Conservation (phyloP, 37 sponge, comb jelly and placozoan species). For the Chondrilla cf. caribensis region DNA sequence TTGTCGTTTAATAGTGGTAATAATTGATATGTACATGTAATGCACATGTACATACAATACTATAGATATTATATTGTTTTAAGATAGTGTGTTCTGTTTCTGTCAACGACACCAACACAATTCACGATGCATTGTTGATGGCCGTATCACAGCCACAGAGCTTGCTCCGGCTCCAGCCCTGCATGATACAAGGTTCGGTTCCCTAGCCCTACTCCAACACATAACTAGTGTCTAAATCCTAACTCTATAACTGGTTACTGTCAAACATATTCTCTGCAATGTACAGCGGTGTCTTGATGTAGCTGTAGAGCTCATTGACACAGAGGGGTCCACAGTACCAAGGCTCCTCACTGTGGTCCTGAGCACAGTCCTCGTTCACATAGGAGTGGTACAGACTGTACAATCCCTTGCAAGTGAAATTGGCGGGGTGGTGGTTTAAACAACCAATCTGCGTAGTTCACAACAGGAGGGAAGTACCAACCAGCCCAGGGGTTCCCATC, state of each 20-base stretch:
- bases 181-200: too few species aligned
- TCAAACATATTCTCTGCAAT: slow-evolving; percentile 48
- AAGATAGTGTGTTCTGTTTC: too few species aligned
- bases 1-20: too few species aligned
- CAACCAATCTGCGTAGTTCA: slow-evolving; percentile 13
- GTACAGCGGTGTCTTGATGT: slow-evolving; percentile 29
- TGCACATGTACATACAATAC: too few species aligned
- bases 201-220: too few species aligned
- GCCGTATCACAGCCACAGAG: too few species aligned
- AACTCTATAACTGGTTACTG: slow-evolving; percentile 9
- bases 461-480: slow-evolving; percentile 33
- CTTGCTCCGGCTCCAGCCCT: too few species aligned
- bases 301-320: slow-evolving; percentile 19
- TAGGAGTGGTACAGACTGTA: slow-evolving; percentile 23
- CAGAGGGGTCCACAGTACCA: slow-evolving; percentile 31
- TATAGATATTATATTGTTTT: too few species aligned
- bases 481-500: slow-evolving; percentile 31
- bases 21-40: too few species aligned
- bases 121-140: too few species aligned
- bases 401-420: not conserved
- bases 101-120: too few species aligned
- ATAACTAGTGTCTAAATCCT: too few species aligned
- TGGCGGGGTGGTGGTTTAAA: not conserved
- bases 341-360: not conserved
- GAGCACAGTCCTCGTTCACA: slow-evolving; percentile 13